Evolutionary conservation across 1,140 invertebrate species (phyloP), one percentile per base, ranked within the genome.

Genomic region (Zaprionus lachaisei): DNA sequence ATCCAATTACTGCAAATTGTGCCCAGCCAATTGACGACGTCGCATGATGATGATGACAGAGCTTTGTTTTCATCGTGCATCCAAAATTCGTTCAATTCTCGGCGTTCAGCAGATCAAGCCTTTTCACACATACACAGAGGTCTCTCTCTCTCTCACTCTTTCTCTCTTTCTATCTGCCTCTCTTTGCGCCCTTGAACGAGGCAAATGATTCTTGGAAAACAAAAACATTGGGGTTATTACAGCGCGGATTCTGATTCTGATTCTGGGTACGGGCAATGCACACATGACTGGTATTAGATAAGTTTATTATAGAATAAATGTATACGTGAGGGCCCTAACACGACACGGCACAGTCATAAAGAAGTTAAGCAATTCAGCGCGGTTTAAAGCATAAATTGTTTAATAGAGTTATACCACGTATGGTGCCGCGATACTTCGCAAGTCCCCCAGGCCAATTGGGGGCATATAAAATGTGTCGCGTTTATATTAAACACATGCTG

Each of bases 351-450:
- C 47, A n/a, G 47, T 24, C 74, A 87, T 89, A 87, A 83, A 89
- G 78, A 89, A 87, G 84, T 87, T 81, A 75, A 89, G 63, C 81
- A 89, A 87, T 84, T 87, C 68, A 79, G 75, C 63, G 74, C n/a
- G 83, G 83, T 74, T 89, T 84, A 79, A 83, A 68, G 71, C 81
- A 84, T 89, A 79, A 87, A 87, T 87, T 84, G 81, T 57, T 89
- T 89, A 87, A 87, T 87, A 89, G 74, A 89, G 73, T 83, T 80
- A n/a, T 61, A 49, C 51, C 51, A 24, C 49, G 31, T 82, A 56
- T 47, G n/a, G 41, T 17, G 0, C 31, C 9, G 31, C 31, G 31
- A 9, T 9, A 34, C 31, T 9, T 34, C 9, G 9, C 31, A 9
- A 34, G 31, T 34, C 9, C 41, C 41, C 15, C 54, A 31, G 73